phyloP scores from a whole-genome alignment of 1,140 invertebrate genomes.

The Drosophila santomea region DNA sequence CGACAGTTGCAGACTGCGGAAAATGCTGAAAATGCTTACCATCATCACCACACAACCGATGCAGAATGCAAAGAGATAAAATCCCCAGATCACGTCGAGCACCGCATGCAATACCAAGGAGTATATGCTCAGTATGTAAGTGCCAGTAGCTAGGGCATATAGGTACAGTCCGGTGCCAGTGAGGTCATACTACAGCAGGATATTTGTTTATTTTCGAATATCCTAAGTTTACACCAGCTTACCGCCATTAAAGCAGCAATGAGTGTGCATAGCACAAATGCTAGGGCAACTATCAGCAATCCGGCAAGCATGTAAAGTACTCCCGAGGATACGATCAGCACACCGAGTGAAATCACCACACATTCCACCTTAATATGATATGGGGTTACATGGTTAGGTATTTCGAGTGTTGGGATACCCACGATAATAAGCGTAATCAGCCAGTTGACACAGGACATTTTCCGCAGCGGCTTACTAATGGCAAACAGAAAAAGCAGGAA shows the following conservation, averaged over 20 bases:
- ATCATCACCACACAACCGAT: slow-evolving; percentile 31
- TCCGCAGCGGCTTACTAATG: slow-evolving; percentile 8
- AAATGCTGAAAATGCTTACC: slow-evolving; percentile 40
- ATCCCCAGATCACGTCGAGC: slow-evolving; percentile 10
- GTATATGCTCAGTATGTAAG: slow-evolving; percentile 49
- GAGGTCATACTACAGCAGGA: slow-evolving; percentile 36
- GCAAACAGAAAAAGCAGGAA: slow-evolving; percentile 30
- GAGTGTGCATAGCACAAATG: slow-evolving; percentile 14
- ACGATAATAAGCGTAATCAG: slow-evolving; percentile 21
- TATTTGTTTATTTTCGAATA: background rate
- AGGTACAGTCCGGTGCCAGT: slow-evolving; percentile 29
- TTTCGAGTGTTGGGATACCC: slow-evolving; percentile 7
- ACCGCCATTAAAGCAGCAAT: slow-evolving; percentile 24
- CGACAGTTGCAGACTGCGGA: background rate
- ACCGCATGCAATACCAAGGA: slow-evolving; percentile 10
- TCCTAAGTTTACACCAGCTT: slow-evolving; percentile 1
- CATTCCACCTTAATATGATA: slow-evolving; percentile 36
- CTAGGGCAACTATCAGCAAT: slow-evolving; percentile 16
- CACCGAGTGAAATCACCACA: slow-evolving; percentile 6
- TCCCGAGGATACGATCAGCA: slow-evolving; percentile 6
- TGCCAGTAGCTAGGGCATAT: slow-evolving; percentile 10
- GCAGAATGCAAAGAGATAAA: slow-evolving; percentile 37
- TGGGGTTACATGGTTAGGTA: background rate
- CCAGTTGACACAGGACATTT: slow-evolving; percentile 19
- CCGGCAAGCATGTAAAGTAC: slow-evolving; percentile 4